Evolutionary conservation across 2,888 invertebrate genomes (phyloP).

Genomic region (Leptura quadrifasciata): DNA sequence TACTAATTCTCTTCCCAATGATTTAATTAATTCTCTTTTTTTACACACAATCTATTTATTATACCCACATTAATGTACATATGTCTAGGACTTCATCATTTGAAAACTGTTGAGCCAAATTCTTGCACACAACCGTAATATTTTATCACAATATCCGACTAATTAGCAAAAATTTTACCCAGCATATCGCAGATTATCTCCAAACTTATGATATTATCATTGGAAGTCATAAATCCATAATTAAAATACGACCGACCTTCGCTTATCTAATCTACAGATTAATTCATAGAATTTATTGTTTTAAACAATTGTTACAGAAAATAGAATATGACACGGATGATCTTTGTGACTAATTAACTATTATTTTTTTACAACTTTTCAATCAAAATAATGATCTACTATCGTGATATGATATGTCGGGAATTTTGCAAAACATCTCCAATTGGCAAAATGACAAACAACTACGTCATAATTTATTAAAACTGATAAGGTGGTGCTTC

Average conservation of each 20-base stretch:
- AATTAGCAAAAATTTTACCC: too few relatives aligned
- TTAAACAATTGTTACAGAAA: conserved; percentile 14
- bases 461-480: neutral
- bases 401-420: conserved; percentile 7
- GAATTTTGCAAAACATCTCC: conserved; percentile 7
- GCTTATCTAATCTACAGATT: conserved; percentile 15
- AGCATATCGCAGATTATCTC: neutral
- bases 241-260: conserved; percentile 28
- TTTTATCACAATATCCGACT: too few relatives aligned
- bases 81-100: too few relatives aligned
- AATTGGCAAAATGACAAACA: neutral
- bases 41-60: too few relatives aligned
- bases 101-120: too few relatives aligned
- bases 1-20: too few relatives aligned
- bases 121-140: too few relatives aligned
- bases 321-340: neutral
- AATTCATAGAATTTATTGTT: conserved; percentile 11
- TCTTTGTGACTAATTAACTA: neutral
- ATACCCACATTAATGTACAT: too few relatives aligned
- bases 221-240: conserved; percentile 13
- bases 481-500: neutral
- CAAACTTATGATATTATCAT: neutral
- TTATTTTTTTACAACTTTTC: neutral
- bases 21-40: too few relatives aligned
- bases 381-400: neutral